Base-by-base conservation (phyloP, 2,113 vertebrate species). In the Cryptomyrus ogoouensis region DNA sequence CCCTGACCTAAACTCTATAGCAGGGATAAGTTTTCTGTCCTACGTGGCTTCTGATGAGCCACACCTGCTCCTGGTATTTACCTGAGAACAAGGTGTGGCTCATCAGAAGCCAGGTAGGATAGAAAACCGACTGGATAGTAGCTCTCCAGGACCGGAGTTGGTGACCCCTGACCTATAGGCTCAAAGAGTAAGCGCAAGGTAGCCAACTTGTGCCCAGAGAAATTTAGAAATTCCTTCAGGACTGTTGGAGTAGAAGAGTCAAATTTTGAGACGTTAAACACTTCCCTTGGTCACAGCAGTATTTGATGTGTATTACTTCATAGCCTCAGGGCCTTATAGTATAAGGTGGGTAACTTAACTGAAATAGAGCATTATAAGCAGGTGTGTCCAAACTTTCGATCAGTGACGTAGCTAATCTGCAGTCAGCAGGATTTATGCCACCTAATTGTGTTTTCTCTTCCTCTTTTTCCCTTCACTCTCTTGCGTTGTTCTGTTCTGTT, bases 401-500 rank as follows among this genome's bases (percentile, higher is more conserved):
- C 5, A 3, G n/a, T 13, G 27, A 70, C 7, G 47, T 17, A 47
- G 83, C 46, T 50, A 50, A 50, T 87, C 49, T 58, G 44, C 87
- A 89, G 19, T 27, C 35, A 80, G 90, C 91, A 53, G 93, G 83
- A 27, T 39, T 31, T 5, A 35, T 47, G 39, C 92, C 21, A 19
- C 6, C 80, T 84, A n/a, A 47, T 47, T 24, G 2, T 47, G 93
- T 93, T 96, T 96, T 96, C 95, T 97, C 96, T 97, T 94, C 97
- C 95, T 97, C 85, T 90, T 74, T 88, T 56, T 58, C 88, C 58
- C 49, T 88, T 49, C 50, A 83, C 62, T 52, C 24, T 90, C 42
- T 90, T 88, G 35, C 80, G 89, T 87, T 21, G n/a, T 91, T 88
- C 84, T 47, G 17, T 84, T 90, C 52, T 35, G 50, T 91, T 89